phyloP scores from a whole-genome alignment of 2,888 invertebrate genomes.

The Microctonus brassicae region DNA sequence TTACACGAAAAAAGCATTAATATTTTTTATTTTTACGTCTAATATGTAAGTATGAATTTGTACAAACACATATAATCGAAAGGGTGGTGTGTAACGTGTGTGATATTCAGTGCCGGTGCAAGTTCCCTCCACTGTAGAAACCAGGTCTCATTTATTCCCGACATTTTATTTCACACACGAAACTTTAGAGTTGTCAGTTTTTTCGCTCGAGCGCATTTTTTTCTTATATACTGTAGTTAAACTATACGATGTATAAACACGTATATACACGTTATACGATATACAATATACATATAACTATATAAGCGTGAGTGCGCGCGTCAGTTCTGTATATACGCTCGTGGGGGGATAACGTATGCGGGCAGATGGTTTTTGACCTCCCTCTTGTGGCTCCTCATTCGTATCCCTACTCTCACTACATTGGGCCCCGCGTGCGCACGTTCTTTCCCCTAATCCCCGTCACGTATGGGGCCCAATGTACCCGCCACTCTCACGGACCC shows the following conservation, averaged over 20 bases:
- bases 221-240: background rate
- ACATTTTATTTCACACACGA: conserved; percentile 43
- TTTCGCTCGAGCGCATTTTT: conserved; percentile 49
- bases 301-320: conserved; percentile 35
- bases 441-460: conserved; percentile 21
- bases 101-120: conserved; percentile 29
- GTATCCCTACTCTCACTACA: conserved; percentile 22
- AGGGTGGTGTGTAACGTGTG: conserved; percentile 33
- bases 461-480: conserved; percentile 6
- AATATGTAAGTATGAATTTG: background rate
- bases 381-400: conserved; percentile 36
- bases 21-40: background rate
- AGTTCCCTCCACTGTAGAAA: conserved; percentile 43
- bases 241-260: too few relatives aligned
- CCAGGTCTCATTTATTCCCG: conserved; percentile 46
- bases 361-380: conserved; percentile 62
- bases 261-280: conserved; percentile 16
- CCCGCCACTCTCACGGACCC: conserved; percentile 11
- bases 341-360: conserved; percentile 63
- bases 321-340: conserved; percentile 42
- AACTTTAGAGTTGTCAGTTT: conserved; percentile 52
- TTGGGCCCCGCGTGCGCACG: conserved; percentile 13
- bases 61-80: conserved; percentile 12
- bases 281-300: too few relatives aligned
- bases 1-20: background rate